Percentiles rank a stretch among this genome's conserved stretches.
Evolutionary conservation across 2,888 invertebrate species (phyloP).

Genomic region (Drosophila neutralis): DNA sequence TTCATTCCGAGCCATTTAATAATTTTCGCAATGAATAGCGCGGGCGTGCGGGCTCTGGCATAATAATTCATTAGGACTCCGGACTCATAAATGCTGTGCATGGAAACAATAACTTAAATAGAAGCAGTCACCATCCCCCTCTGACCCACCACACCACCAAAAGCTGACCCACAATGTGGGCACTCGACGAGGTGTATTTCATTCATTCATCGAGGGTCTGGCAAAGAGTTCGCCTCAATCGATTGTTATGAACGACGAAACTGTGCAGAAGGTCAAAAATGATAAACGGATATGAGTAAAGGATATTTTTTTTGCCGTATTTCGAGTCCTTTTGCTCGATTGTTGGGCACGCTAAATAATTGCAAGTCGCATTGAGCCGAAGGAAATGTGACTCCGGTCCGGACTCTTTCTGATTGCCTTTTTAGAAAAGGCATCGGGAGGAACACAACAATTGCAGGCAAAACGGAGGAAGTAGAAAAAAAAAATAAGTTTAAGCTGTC

Average conservation of each 20-base stretch:
- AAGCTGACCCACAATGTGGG: slow-evolving; percentile 34
- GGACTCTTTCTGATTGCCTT: slow-evolving; percentile 25
- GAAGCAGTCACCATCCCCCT: slow-evolving; percentile 11
- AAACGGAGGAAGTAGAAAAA: slow-evolving; percentile 37
- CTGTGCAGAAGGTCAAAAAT: slow-evolving; percentile 81
- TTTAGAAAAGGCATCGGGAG: neutral
- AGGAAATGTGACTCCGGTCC: slow-evolving; percentile 34
- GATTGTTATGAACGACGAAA: slow-evolving; percentile 58
- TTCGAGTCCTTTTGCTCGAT: slow-evolving; percentile 61
- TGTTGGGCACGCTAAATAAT: slow-evolving; percentile 74
- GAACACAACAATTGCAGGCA: slow-evolving; percentile 55
- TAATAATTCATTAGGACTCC: slow-evolving; percentile 73
- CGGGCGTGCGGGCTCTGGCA: slow-evolving; percentile 49
- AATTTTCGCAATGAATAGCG: slow-evolving; percentile 61
- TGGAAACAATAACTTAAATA: slow-evolving; percentile 73
- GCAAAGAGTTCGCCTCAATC: slow-evolving; percentile 50
- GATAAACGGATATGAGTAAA: slow-evolving; percentile 82
- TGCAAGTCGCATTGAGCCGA: slow-evolving; percentile 57
- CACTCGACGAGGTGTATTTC: slow-evolving; percentile 33
- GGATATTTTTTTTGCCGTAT: slow-evolving; percentile 64
- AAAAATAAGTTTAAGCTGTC: slow-evolving; percentile 76
- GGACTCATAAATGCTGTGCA: slow-evolving; percentile 63
- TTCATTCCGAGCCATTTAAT: slow-evolving; percentile 82
- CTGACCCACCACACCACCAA: neutral
- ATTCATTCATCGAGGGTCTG: slow-evolving; percentile 10